Evolutionary conservation across 2,797 vertebrate species (phyloP), one percentile per base, ranked within the genome.

Genomic region (Delichon dasypus): DNA sequence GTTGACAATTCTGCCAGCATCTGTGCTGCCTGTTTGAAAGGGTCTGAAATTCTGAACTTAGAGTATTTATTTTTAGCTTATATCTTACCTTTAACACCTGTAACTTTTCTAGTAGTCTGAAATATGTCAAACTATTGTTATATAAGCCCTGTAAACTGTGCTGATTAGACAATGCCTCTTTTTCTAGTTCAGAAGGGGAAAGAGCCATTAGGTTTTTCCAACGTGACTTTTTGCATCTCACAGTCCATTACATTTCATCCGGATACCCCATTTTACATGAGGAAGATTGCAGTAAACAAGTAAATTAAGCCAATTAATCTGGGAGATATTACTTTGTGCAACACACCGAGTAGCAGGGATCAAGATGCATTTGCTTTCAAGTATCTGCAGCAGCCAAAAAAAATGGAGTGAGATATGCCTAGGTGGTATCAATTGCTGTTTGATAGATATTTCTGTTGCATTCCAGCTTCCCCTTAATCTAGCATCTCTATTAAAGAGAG

Each of bases 281-380:
- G 11, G 40, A 42, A 78, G 54, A 36, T 51, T 66, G 65, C 22
- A 65, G 54, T 81, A 83, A 89, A 51, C 54, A 86, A 91, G 70
- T 68, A 78, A 74, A 90, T 91, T 62, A 88, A 86, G 9, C 27
- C 44, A 84, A 62, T 86, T 84, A 84, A 77, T 90, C 66, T 78
- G 58, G 15, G 45, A 61, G 32, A 50, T 61, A 67, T 48, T 76
- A 51, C 62, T 90, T 87, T 76, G 45, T 61, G 50, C 29, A 67
- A 29, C 16, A 45, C 25, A 18, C n/a, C 42, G 45, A 85, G 36
- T 51, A 83, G 40, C 26, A 48, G n/a, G 27, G 64, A 77, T 90
- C 17, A 74, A 61, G 72, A 74, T 32, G 16, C 1, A 2, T 74
- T 90, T 84, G 29, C 32, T 72, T 51, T 58, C 62, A 88, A 53